phyloP scores from a whole-genome alignment of 2,888 invertebrate species.

The Sycophila texana region DNA sequence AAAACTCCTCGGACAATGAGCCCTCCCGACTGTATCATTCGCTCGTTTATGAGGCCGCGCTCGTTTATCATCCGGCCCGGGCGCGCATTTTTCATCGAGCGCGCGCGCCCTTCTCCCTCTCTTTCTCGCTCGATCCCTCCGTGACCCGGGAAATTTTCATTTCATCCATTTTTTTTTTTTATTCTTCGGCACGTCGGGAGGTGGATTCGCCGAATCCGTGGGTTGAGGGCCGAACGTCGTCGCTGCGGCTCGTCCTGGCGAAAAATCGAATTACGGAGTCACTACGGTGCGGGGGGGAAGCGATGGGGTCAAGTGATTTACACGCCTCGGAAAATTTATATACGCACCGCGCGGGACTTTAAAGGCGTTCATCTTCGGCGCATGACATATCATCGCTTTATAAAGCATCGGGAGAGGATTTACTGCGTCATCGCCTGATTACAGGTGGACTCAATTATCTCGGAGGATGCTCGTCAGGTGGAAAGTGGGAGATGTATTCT shows the following conservation, averaged over 20 bases:
- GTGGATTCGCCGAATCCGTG: conserved; percentile 11
- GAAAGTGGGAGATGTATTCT: background rate
- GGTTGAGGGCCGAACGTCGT: background rate
- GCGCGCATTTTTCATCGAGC: conserved; percentile 67
- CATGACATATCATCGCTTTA: conserved; percentile 19
- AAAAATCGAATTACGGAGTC: conserved; percentile 51
- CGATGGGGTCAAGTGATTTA: conserved; percentile 46
- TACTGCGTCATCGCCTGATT: conserved; percentile 36
- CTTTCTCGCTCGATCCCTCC: conserved; percentile 45
- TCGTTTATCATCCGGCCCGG: conserved; percentile 70
- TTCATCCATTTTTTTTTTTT: conserved; percentile 29
- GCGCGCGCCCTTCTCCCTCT: background rate
- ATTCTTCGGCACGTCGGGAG: background rate
- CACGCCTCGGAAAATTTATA: conserved; percentile 49
- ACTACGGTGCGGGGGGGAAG: background rate
- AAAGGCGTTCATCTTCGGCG: conserved; percentile 38
- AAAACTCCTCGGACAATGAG: conserved; percentile 70
- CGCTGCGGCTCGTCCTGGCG: conserved; percentile 14
- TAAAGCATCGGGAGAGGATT: conserved; percentile 21
- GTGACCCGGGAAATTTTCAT: conserved; percentile 47
- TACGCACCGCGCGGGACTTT: background rate
- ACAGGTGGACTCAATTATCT: conserved; percentile 42
- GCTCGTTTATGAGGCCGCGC: conserved; percentile 68
- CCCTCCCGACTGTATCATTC: conserved; percentile 70
- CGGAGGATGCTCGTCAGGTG: background rate